Evolutionary conservation across 2,797 vertebrate genomes (phyloP), one percentile per base, ranked within the genome.

Genomic region (Astyanax mexicanus): DNA sequence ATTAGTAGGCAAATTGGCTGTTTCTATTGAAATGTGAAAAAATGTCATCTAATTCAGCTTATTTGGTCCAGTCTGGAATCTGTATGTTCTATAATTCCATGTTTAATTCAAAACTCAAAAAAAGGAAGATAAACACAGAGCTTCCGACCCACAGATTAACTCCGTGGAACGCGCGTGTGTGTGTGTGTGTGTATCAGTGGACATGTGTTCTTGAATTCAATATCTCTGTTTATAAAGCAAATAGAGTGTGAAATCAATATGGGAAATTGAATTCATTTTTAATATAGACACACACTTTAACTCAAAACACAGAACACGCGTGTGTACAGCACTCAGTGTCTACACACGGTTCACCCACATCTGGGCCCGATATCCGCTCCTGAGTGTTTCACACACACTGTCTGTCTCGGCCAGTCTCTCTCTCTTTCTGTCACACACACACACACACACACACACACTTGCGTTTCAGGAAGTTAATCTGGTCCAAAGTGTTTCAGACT

Each of bases 121-220:
- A n/a, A n/a, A n/a, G 75, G 86, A 84, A 85, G 83, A 89, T 90
- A 88, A 91, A 91, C 89, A 91, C 87, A 85, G 81, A 82, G 83
- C 84, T 90, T 89, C 87, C 86, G 83, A 90, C 78, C 84, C 85
- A 90, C 17, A 12, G 11, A 55, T 29, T 27, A 57, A 17, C 12
- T 21, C 47, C 45, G 17, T 32, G n/a, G 47, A 45, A 58, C 29
- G 12, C 67, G 11, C 45, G 42, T 71, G 35, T 74, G 12, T 67
- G 65, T 12, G 21, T 61, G 65, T 21, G n/a, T 15, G 25, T 62
- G 66, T 11, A 5, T 32, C 2, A 32, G 29, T 32, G n/a, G n/a
- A 5, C 32, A 8, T 10, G 29, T 38, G 68, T 69, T 61, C 47
- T 60, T 65, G 55, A 69, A 15, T 64, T 60, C 6, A 49, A 13